Percentiles rank a stretch among this genome's conserved stretches.
These are phyloP conservation scores for Poecile montanus DNA, from an alignment of 2,797 vertebrate genomes.

Conservation along the genomic window DNA sequence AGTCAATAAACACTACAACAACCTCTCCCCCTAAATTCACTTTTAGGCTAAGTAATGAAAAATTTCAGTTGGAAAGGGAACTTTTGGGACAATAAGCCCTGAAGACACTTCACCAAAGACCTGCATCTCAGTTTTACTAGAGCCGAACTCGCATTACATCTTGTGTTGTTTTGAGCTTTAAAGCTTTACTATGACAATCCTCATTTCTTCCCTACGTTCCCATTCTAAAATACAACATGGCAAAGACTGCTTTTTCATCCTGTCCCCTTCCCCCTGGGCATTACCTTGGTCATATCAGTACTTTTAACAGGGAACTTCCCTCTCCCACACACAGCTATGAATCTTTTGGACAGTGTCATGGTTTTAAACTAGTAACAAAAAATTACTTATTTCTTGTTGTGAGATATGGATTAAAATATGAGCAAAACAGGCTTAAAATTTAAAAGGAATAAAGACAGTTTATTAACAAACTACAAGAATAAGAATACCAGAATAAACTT, in stretches of 20 bases:
- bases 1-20: neutral
- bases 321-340: too few species aligned
- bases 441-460: too few species aligned
- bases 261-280: neutral
- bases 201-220: accelerated
- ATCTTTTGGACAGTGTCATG: neutral
- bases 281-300: neutral
- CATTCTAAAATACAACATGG: neutral
- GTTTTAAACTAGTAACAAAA: too few species aligned
- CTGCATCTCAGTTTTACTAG: neutral
- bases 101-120: neutral
- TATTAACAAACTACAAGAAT: too few species aligned
- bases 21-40: neutral
- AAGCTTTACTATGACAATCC: neutral
- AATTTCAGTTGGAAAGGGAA: neutral
- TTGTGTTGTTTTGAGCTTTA: neutral
- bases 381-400: too few species aligned
- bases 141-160: accelerated
- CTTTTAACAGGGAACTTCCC: neutral
- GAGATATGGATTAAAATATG: too few species aligned
- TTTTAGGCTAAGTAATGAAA: neutral
- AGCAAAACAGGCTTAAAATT: too few species aligned
- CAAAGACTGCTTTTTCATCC: neutral
- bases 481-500: too few species aligned
- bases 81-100: neutral